Conservation (phyloP, 2,888 invertebrate genomes). For the Perdita meconis region DNA sequence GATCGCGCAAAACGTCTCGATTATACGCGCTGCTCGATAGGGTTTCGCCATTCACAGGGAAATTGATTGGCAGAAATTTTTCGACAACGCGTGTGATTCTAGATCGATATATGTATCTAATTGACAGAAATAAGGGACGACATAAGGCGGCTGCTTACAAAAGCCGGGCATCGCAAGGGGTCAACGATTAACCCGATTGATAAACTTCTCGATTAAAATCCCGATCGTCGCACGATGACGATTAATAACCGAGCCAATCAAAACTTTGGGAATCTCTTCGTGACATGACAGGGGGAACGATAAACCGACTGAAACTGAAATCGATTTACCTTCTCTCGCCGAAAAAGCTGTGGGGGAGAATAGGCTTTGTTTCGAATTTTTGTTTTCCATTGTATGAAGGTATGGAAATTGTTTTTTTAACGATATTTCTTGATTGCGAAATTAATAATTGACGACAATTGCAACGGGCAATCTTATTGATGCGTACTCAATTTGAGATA, state of each 20-base stretch:
- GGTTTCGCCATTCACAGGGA: background rate
- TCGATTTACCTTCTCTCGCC: background rate
- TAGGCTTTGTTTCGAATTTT: too few relatives aligned
- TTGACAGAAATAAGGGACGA: slow-evolving; percentile 31
- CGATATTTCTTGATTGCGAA: too few relatives aligned
- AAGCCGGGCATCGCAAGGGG: background rate
- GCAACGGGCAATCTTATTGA: too few relatives aligned
- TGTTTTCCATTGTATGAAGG: too few relatives aligned
- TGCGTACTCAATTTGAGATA: too few relatives aligned
- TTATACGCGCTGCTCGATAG: slow-evolving; percentile 37
- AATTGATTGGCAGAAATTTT: slow-evolving; percentile 49
- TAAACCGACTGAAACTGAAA: background rate
- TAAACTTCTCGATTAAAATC: slow-evolving; percentile 41
- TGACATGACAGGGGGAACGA: background rate
- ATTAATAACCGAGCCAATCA: slow-evolving; percentile 21
- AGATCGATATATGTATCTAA: slow-evolving; percentile 7
- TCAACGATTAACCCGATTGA: slow-evolving; percentile 40
- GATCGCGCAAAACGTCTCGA: slow-evolving; percentile 48
- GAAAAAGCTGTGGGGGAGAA: too few relatives aligned
- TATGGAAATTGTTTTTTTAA: too few relatives aligned
- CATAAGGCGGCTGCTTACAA: background rate
- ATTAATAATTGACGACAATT: too few relatives aligned
- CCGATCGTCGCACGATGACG: background rate
- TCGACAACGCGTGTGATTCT: background rate
- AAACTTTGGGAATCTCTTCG: slow-evolving; percentile 33